phyloP scores from a whole-genome alignment of 2,888 invertebrate genomes.

The Homarus gammarus region DNA sequence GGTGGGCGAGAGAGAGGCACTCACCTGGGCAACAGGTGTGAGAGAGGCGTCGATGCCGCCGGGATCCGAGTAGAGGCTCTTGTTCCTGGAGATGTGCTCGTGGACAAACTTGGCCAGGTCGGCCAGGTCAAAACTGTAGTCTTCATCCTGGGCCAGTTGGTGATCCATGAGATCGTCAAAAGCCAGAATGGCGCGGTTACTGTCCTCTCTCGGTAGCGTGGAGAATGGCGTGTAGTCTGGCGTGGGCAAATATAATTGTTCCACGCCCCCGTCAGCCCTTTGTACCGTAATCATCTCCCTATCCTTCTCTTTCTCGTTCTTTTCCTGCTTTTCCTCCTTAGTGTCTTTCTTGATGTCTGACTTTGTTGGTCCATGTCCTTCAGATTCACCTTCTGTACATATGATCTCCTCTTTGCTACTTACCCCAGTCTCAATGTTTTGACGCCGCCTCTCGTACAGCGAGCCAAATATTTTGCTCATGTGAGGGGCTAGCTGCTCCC shows the following conservation, averaged over 20 bases:
- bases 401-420: neutral
- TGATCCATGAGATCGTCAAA: neutral
- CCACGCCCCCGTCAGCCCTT: conserved; percentile 53
- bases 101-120: conserved; percentile 64
- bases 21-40: neutral
- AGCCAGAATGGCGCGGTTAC: neutral
- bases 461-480: conserved; percentile 75
- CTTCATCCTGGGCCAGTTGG: conserved; percentile 6
- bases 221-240: conserved; percentile 74
- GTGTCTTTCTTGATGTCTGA: conserved; percentile 14
- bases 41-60: neutral
- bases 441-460: conserved; percentile 50
- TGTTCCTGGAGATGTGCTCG: conserved; percentile 51
- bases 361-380: neutral
- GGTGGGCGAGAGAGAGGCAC: conserved; percentile 1
- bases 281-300: conserved; percentile 45
- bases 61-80: conserved; percentile 36
- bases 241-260: conserved; percentile 66
- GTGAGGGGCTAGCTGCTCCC: conserved; percentile 75
- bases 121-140: conserved; percentile 59
- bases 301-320: conserved; percentile 39
- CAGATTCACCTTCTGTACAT: neutral
- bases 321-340: conserved; percentile 51
- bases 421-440: neutral
- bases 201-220: conserved; percentile 48